Evolutionary conservation across 2,797 vertebrate genomes (phyloP).

Genomic region (Arctocebus calabarensis): DNA sequence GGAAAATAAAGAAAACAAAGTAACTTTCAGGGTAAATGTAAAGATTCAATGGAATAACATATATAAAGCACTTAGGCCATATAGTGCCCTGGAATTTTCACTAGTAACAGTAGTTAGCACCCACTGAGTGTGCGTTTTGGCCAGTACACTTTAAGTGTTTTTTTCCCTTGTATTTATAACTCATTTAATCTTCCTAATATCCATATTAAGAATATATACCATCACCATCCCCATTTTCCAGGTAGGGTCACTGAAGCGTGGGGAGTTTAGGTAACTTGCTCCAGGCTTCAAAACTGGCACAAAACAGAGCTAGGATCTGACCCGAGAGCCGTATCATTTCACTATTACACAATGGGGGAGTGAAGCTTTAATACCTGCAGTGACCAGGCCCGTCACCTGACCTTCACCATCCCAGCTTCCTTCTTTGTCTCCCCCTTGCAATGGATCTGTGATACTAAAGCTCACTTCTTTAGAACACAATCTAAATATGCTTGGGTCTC

Average conservation of each 20-base stretch:
- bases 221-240: rapidly evolving
- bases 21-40: background rate
- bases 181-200: background rate
- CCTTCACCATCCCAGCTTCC: no score
- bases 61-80: background rate
- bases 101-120: background rate
- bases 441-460: rapidly evolving
- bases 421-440: background rate
- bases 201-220: background rate
- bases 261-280: background rate
- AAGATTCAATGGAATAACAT: background rate
- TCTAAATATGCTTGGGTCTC: rapidly evolving
- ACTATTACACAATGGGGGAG: rapidly evolving
- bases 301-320: background rate
- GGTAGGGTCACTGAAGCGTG: background rate
- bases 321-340: background rate
- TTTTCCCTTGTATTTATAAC: background rate
- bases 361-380: rapidly evolving
- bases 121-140: background rate
- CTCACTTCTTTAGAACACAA: background rate
- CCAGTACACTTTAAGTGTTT: background rate
- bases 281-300: rapidly evolving
- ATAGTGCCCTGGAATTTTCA: no score
- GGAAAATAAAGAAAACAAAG: background rate
- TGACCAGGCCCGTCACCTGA: rapidly evolving